Evolutionary conservation across 2,888 invertebrate genomes (phyloP), one percentile per base, ranked within the genome.

Genomic region (Zhuqinia jingwanae): DNA sequence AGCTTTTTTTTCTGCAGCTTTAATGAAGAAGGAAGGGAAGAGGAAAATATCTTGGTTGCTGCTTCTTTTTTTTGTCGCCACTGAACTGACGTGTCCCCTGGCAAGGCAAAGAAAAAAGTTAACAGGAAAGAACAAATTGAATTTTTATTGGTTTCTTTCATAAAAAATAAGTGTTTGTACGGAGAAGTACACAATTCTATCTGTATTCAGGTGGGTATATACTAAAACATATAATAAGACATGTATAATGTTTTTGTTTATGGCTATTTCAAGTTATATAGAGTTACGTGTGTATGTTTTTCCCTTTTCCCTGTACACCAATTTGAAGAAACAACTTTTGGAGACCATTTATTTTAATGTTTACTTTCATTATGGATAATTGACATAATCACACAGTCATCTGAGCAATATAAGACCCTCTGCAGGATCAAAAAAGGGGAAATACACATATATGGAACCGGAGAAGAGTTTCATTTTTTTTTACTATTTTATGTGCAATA

Each of bases 331-430:
- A 17, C 0, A 30, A 76, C 36, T 58, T 63, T 45, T 63, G 63
- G 42, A 45, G 56, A 65, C 84, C 84, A 77, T 84, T 83, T 84
- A 84, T 84, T 84, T 84, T 84, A 84, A 83, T 83, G 82, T 75
- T 76, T 84, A 77, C 84, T 84, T 84, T 84, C 84, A 84, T 84
- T 84, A 84, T 42, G 58, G 65, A 77, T 84, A 84, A 84, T 84
- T 84, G 84, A 84, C 84, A 77, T 84, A 84, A 84, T 84, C 77
- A 68, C 47, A 76, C 47, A 76, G 77, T 56, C 56, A 77, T 84
- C 84, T 68, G 45, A 50, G 20, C 27, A 36, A 36, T 36, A 36
- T 36, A 13, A 15, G 65, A 45, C 11, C 68, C 20, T 68, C 36
- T 68, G 68, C 20, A 22, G 6, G 68, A 68, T 1, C 2, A 45